phyloP scores from a whole-genome alignment of 2,797 vertebrate species.

The Chloroceryle amazona region DNA sequence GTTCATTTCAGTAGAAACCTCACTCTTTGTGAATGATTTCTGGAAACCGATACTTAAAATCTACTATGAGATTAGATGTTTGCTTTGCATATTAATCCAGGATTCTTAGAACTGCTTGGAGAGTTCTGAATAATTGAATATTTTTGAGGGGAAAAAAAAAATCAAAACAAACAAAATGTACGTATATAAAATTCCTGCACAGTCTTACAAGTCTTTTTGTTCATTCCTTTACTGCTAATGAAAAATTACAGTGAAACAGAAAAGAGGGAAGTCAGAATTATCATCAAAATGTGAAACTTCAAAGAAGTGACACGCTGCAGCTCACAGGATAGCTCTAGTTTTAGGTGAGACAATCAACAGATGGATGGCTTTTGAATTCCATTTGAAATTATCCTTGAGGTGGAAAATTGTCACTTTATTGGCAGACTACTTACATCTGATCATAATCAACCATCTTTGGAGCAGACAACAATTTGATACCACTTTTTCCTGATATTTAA shows the following conservation, averaged over 20 bases:
- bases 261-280: background rate
- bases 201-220: background rate
- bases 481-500: background rate
- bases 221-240: background rate
- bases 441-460: too few relatives aligned
- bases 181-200: background rate
- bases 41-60: constrained; percentile 8
- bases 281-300: background rate
- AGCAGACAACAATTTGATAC: background rate
- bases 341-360: background rate
- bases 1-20: background rate
- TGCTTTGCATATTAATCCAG: background rate
- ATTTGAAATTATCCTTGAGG: background rate
- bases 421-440: background rate
- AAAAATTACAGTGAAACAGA: background rate
- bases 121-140: background rate
- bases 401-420: background rate
- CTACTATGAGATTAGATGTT: background rate
- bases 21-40: background rate
- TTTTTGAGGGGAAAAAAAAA: background rate
- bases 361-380: background rate
- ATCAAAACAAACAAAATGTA: background rate
- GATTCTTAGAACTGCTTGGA: background rate
- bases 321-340: background rate
- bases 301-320: background rate